A percentile compares a stretch with the other conserved stretches of the same genome.
These are phyloP conservation scores for Agapostemon virescens DNA, from an alignment of 2,888 invertebrate species.

Conservation along the genomic window DNA sequence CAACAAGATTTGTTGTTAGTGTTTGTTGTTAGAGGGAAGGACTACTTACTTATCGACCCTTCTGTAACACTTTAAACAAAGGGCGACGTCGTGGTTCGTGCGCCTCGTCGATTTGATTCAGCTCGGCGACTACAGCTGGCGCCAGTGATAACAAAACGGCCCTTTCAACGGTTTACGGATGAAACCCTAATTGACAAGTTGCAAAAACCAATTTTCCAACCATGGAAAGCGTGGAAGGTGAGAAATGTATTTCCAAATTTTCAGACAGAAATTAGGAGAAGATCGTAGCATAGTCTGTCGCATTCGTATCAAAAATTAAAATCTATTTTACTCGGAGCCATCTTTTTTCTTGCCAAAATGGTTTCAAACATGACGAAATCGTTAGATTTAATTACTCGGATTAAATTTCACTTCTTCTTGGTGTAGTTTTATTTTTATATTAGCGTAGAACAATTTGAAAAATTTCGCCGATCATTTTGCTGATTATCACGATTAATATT, in stretches of 20 bases:
- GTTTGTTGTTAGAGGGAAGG: not conserved
- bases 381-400: not conserved
- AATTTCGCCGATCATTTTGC: not conserved
- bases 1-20: not conserved
- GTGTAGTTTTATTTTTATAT: too few relatives aligned
- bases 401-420: too few relatives aligned
- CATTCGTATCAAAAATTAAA: too few relatives aligned
- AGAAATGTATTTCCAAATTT: not conserved
- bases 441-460: not conserved
- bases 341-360: too few relatives aligned
- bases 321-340: too few relatives aligned
- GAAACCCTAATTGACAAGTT: not conserved
- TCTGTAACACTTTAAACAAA: not conserved
- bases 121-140: not conserved
- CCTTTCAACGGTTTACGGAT: not conserved
- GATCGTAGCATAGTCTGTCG: too few relatives aligned
- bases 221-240: not conserved
- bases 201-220: not conserved
- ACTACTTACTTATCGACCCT: not conserved
- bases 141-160: not conserved
- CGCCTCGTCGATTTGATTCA: not conserved
- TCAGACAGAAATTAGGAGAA: not conserved
- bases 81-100: not conserved
- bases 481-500: not conserved
- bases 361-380: too few relatives aligned